Percentiles rank a stretch among this genome's conserved stretches.
Conservation (phyloP, 2,797 vertebrate genomes). For the Rhodeus uyekii region DNA sequence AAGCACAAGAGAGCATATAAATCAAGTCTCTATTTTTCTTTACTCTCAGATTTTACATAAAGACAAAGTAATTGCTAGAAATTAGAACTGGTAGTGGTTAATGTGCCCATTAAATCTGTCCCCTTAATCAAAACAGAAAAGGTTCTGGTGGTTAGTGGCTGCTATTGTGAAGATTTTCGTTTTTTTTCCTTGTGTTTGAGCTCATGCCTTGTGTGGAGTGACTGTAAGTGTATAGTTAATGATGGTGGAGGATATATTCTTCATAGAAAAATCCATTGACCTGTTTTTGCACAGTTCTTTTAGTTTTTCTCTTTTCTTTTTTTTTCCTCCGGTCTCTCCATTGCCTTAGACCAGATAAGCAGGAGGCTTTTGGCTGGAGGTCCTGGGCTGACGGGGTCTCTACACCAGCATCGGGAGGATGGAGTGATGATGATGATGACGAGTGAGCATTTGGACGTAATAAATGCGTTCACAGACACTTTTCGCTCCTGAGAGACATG, state of each 20-base stretch:
- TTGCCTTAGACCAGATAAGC: conserved; percentile 64
- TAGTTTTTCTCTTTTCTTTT: conserved; percentile 38
- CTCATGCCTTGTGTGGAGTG: conserved; percentile 59
- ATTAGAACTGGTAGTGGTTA: conserved; percentile 17
- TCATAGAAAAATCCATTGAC: conserved; percentile 26
- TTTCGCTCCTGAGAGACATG: neutral
- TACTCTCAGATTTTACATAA: conserved; percentile 21
- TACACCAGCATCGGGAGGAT: conserved; percentile 30
- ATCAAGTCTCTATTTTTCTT: conserved; percentile 26
- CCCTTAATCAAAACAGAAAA: conserved; percentile 25
- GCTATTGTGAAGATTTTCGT: conserved; percentile 41
- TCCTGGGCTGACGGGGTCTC: conserved; percentile 49
- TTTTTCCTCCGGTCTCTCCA: conserved; percentile 55
- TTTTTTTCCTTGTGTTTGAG: conserved; percentile 47
- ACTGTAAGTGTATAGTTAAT: conserved; percentile 42
- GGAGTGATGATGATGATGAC: conserved; percentile 12
- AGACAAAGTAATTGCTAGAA: conserved; percentile 41
- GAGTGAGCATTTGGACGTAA: neutral
- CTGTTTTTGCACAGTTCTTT: conserved; percentile 42
- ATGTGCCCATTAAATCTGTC: conserved; percentile 2
- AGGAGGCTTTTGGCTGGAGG: conserved; percentile 53
- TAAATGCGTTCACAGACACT: neutral
- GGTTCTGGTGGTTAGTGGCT: conserved; percentile 46
- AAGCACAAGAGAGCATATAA: conserved; percentile 29
- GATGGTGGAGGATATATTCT: conserved; percentile 12